Percentiles rank a stretch among this genome's conserved stretches.
phyloP scores from a whole-genome alignment of 2,888 invertebrate genomes.

The Parthenolecanium corni region DNA sequence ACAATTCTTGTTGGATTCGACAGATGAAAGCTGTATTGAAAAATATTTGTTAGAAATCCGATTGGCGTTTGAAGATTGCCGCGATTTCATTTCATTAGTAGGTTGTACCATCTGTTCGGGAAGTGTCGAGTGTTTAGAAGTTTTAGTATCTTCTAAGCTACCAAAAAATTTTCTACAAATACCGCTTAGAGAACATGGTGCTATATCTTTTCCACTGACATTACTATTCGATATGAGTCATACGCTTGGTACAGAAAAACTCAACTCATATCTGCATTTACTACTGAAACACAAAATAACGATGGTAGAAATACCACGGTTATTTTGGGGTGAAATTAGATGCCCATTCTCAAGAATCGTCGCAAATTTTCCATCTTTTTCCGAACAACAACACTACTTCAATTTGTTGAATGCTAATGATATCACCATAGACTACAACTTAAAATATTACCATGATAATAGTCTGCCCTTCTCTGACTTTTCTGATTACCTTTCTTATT shows the following conservation, averaged over 20 bases:
- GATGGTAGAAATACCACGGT: neutral
- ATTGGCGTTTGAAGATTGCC: neutral
- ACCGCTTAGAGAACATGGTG: constrained; percentile 10
- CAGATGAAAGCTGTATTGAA: neutral
- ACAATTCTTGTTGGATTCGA: neutral
- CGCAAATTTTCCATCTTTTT: neutral
- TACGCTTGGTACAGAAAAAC: neutral
- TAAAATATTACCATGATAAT: neutral
- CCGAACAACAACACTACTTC: neutral
- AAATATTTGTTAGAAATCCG: neutral
- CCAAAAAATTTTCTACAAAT: neutral
- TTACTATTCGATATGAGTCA: constrained; percentile 3
- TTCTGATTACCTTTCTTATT: neutral
- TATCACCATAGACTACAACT: constrained; percentile 7
- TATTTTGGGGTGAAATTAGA: neutral
- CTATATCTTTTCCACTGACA: constrained; percentile 2
- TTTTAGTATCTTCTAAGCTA: neutral
- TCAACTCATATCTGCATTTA: neutral
- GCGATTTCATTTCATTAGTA: neutral
- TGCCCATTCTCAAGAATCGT: neutral
- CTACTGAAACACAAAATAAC: neutral
- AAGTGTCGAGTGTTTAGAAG: neutral
- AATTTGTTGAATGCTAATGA: neutral
- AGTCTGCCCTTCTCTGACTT: neutral
- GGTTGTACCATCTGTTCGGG: constrained; percentile 11